These are phyloP conservation scores for Lasioglossum lativentre DNA, from an alignment of 2,888 invertebrate genomes.

Conservation along the genomic window DNA sequence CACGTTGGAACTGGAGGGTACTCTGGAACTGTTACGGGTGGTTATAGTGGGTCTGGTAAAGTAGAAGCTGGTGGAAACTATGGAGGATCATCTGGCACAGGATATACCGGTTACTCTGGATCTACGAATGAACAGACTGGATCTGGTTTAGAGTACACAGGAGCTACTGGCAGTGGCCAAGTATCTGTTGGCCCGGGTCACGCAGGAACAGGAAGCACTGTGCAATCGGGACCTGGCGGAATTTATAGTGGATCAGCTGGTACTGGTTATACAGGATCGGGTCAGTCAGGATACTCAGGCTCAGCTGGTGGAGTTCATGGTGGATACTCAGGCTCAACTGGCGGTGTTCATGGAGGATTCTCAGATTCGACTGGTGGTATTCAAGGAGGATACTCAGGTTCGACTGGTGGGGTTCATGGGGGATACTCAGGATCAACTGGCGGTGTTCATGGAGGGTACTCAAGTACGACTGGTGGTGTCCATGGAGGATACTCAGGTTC, in stretches of 20 bases:
- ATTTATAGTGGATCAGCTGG: constrained; percentile 18
- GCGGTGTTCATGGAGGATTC: constrained; percentile 21
- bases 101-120: constrained; percentile 14
- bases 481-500: background rate
- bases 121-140: constrained; percentile 18
- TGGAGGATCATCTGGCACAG: background rate
- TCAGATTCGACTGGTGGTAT: constrained; percentile 10
- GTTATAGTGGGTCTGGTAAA: background rate
- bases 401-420: constrained; percentile 18
- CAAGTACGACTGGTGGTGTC: background rate
- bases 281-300: constrained; percentile 39
- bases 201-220: background rate
- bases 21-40: background rate
- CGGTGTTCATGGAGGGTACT: constrained; percentile 3
- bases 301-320: background rate
- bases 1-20: constrained; percentile 16
- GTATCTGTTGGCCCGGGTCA: constrained; percentile 13
- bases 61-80: background rate
- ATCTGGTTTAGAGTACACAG: constrained; percentile 25
- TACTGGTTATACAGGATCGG: constrained; percentile 5
- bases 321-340: background rate
- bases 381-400: constrained; percentile 20
- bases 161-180: constrained; percentile 19
- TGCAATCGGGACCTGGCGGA: constrained; percentile 23
- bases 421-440: constrained; percentile 22